Conservation (phyloP, 1,140 invertebrate genomes). For the Aphaenogaster rudis region DNA sequence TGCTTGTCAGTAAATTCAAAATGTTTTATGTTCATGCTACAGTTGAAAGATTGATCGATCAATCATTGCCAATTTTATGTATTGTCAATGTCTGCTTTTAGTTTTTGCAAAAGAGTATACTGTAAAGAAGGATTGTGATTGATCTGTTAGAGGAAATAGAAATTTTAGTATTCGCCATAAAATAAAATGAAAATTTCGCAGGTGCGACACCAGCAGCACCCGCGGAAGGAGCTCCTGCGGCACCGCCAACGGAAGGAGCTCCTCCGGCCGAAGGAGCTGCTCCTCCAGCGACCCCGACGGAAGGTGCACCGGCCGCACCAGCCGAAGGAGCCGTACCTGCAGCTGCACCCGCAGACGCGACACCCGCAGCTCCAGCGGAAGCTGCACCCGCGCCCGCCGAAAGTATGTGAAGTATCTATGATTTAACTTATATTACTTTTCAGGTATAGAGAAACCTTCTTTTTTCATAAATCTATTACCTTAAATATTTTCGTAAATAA, state of each 20-base stretch:
- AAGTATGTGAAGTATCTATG: slow-evolving; percentile 54
- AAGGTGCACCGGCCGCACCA: slow-evolving; percentile 82
- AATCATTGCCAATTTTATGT: slow-evolving; percentile 16
- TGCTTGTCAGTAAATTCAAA: not conserved
- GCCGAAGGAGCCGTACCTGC: slow-evolving; percentile 76
- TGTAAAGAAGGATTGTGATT: not conserved
- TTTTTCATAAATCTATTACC: not conserved
- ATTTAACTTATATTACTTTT: slow-evolving; percentile 46
- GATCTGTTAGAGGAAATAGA: not conserved
- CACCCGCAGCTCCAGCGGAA: slow-evolving; percentile 73
- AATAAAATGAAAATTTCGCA: slow-evolving; percentile 10
- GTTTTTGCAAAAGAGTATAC: not conserved
- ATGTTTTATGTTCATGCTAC: not conserved
- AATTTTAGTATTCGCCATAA: not conserved
- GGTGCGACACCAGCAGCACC: slow-evolving; percentile 60
- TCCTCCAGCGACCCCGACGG: slow-evolving; percentile 80
- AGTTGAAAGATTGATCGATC: not conserved
- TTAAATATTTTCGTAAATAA: not conserved
- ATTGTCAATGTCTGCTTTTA: not conserved
- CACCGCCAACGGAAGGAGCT: slow-evolving; percentile 81
- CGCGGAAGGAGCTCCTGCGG: slow-evolving; percentile 78
- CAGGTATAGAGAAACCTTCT: not conserved
- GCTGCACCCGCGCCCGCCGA: slow-evolving; percentile 78
- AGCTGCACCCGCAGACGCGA: slow-evolving; percentile 78
- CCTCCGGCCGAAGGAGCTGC: slow-evolving; percentile 83